Evolutionary conservation across 2,797 vertebrate genomes (phyloP).

Genomic region (Falco rusticolus): DNA sequence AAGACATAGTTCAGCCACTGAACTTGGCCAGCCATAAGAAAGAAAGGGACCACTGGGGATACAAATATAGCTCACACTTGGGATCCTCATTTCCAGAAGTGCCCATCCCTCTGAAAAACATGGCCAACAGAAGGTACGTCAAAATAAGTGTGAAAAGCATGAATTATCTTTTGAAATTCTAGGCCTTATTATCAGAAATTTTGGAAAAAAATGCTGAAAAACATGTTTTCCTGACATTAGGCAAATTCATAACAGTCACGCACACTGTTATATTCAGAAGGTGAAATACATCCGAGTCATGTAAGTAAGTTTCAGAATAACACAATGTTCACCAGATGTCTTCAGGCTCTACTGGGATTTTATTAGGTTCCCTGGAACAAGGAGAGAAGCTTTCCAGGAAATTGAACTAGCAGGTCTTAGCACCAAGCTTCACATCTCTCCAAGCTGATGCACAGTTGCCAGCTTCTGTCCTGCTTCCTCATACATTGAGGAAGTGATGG

Average conservation of each 20-base stretch:
- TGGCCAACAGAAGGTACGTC: neutral
- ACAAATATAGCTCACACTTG: neutral
- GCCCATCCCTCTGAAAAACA: neutral
- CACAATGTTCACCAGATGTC: neutral
- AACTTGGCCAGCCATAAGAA: neutral
- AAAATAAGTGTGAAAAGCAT: neutral
- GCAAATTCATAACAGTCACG: neutral
- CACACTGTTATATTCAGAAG: neutral
- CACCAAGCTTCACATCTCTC: neutral
- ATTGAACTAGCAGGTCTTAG: neutral
- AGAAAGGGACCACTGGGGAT: neutral
- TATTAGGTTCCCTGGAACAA: constrained; percentile 2
- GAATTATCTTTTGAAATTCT: neutral
- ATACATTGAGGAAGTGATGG: constrained; percentile 10
- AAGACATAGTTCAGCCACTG: neutral
- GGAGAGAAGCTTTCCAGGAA: neutral
- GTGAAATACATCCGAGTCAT: neutral
- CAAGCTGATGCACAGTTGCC: neutral
- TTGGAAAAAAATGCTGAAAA: neutral
- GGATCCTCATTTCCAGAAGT: neutral
- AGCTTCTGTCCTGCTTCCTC: constrained; percentile 46
- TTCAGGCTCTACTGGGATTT: neutral
- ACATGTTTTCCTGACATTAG: neutral
- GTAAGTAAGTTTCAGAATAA: neutral
- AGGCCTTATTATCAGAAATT: neutral